A percentile compares a stretch with the other conserved stretches of the same genome.
Evolutionary conservation across 2,888 invertebrate genomes (phyloP).

Genomic region (Clitarchus hookeri): DNA sequence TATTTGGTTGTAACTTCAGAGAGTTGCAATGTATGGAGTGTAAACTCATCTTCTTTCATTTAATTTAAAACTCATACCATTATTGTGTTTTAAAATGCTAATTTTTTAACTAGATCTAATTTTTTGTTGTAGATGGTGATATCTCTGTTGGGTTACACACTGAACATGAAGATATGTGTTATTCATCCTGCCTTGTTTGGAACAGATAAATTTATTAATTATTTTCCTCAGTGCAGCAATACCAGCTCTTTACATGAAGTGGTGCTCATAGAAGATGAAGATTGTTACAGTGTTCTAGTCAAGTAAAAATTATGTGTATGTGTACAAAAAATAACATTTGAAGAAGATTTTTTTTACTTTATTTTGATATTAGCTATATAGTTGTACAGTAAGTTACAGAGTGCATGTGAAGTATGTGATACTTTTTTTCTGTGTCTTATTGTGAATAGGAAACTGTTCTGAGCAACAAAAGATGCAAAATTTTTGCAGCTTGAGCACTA

Average conservation of each 20-base stretch:
- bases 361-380: not conserved
- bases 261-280: not conserved
- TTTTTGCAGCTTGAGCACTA: not conserved
- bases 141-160: not conserved
- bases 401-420: not conserved
- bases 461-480: not conserved
- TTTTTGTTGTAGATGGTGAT: not conserved
- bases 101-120: no score
- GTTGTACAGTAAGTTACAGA: not conserved
- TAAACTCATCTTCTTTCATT: no score
- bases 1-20: no score
- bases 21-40: no score
- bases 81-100: no score
- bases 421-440: not conserved
- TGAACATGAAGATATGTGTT: constrained; percentile 1
- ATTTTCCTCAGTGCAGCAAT: not conserved
- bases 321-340: not conserved
- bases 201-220: not conserved
- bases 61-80: no score
- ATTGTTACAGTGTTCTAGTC: not conserved
- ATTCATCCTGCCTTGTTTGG: not conserved
- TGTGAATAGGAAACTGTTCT: not conserved
- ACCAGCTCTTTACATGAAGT: not conserved
- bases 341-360: constrained; percentile 6
- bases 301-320: not conserved